These are phyloP conservation scores for Papilio polytes DNA, from an alignment of 1,140 invertebrate species.

Conservation along the genomic window DNA sequence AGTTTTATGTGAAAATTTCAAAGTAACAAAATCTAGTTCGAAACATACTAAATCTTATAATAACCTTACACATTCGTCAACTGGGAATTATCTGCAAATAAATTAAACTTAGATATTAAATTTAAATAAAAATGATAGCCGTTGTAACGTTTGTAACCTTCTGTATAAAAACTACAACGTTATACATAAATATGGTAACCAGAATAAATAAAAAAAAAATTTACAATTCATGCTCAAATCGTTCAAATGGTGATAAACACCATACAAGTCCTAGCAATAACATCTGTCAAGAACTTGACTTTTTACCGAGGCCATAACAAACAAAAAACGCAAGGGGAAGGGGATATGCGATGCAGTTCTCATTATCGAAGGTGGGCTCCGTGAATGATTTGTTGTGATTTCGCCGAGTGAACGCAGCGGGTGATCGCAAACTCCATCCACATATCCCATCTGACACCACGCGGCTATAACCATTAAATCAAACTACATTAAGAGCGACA, in stretches of 20 bases:
- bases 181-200: background rate
- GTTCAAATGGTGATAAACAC: background rate
- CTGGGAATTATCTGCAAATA: background rate
- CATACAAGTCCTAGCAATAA: constrained; percentile 23
- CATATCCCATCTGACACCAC: constrained; percentile 50
- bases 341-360: constrained; percentile 68
- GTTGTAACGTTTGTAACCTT: too few species aligned
- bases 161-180: background rate
- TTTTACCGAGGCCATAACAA: constrained; percentile 49
- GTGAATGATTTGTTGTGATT: constrained; percentile 82
- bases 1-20: too few species aligned
- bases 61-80: background rate
- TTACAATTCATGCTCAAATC: background rate
- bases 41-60: background rate
- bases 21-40: background rate
- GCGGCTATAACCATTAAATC: constrained; percentile 55
- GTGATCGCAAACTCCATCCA: constrained; percentile 75
- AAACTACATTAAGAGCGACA: constrained; percentile 53
- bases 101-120: background rate
- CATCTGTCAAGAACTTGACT: constrained; percentile 31
- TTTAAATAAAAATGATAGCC: too few species aligned
- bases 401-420: constrained; percentile 75
- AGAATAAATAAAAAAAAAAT: background rate
- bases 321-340: constrained; percentile 57
- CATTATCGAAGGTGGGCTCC: constrained; percentile 77